phyloP scores from a whole-genome alignment of 2,888 invertebrate species.

The Marasmarcha lunaedactyla region DNA sequence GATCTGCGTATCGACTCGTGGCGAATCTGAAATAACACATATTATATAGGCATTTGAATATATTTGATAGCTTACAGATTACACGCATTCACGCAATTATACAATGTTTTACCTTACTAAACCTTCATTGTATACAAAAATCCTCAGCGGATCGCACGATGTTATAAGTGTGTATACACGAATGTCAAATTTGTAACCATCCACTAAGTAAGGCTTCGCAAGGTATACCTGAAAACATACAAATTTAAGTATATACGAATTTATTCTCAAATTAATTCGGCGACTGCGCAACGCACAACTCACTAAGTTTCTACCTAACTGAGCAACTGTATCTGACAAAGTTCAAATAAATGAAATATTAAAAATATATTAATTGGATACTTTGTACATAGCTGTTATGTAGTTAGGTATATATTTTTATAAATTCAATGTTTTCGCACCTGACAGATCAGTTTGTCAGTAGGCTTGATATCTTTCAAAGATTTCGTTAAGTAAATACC shows the following conservation, averaged over 20 bases:
- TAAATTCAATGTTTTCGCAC: no score
- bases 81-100: no score
- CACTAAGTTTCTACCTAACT: no score
- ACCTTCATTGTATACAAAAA: constrained; percentile 93
- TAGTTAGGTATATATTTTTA: no score
- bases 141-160: constrained; percentile 89
- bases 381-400: no score
- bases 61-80: no score
- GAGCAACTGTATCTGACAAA: no score
- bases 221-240: constrained; percentile 44
- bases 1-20: constrained; percentile 88
- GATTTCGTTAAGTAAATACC: constrained; percentile 90
- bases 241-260: neutral
- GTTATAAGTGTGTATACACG: constrained; percentile 90
- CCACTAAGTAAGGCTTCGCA: constrained; percentile 84
- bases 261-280: no score
- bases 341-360: neutral
- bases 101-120: constrained; percentile 74
- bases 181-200: constrained; percentile 93
- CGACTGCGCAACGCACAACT: no score
- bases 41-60: no score
- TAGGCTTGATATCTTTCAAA: constrained; percentile 81
- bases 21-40: constrained; percentile 75
- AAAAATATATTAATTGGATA: neutral
- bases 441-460: constrained; percentile 90